Percentiles rank a stretch among this genome's conserved stretches.
phyloP scores from a whole-genome alignment of 2,797 vertebrate species.

The Nyctalus aviator region DNA sequence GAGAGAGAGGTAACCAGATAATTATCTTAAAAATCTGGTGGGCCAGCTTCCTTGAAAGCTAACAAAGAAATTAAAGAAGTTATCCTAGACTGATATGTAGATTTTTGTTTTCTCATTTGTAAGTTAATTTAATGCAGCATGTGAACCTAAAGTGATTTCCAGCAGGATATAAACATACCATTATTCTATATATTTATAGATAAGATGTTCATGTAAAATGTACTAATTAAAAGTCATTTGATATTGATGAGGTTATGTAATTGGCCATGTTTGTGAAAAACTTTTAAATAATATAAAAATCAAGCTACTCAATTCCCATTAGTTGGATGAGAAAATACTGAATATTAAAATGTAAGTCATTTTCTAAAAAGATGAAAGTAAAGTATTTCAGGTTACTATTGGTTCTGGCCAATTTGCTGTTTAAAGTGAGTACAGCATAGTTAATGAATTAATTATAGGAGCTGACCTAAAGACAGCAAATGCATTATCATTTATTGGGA shows the following conservation, averaged over 20 bases:
- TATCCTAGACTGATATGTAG: not conserved
- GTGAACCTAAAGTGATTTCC: not conserved
- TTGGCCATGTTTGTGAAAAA: not conserved
- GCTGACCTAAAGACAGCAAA: not conserved
- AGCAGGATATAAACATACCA: not conserved
- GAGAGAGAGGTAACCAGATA: not conserved
- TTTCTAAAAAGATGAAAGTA: not conserved
- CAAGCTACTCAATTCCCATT: not conserved
- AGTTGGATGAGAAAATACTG: not conserved
- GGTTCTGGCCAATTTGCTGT: not conserved
- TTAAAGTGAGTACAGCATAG: not conserved
- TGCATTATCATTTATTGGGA: not conserved
- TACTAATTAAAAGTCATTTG: slow-evolving; percentile 26
- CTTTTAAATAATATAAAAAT: slow-evolving; percentile 6
- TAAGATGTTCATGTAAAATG: not conserved
- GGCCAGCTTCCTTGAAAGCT: not conserved
- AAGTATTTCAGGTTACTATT: not conserved
- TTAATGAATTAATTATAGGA: not conserved
- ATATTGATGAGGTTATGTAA: not conserved
- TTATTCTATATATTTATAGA: not conserved
- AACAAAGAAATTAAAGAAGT: not conserved
- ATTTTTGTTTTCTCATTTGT: not conserved
- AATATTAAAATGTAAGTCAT: not conserved
- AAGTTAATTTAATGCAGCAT: slow-evolving; percentile 3
- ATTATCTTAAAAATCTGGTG: slow-evolving; percentile 1